Conservation (phyloP, 2,888 invertebrate species). For the Orthosia gothica region DNA sequence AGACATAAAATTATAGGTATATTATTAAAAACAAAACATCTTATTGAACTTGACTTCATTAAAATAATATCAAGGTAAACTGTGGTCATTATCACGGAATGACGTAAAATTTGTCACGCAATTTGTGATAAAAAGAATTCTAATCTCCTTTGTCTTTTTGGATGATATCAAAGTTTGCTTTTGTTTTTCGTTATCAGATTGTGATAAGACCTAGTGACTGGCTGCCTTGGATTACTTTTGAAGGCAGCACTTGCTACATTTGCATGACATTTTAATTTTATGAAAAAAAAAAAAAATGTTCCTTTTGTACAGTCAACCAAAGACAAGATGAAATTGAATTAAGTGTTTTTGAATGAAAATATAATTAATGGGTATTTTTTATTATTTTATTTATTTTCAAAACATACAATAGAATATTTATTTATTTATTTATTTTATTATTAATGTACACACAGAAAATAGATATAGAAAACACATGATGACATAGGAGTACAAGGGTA, state of each 20-base stretch:
- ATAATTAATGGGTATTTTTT: background rate
- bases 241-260: background rate
- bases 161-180: conserved; percentile 68
- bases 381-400: background rate
- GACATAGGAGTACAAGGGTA: no score
- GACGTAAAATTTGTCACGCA: conserved; percentile 72
- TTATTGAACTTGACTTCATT: conserved; percentile 80
- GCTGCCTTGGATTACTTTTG: conserved; percentile 33
- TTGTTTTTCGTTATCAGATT: conserved; percentile 55
- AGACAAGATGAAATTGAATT: background rate
- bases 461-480: no score
- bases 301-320: background rate
- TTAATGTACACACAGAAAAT: no score
- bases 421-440: no score
- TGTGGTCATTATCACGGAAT: conserved; percentile 77
- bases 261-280: background rate
- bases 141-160: conserved; percentile 75
- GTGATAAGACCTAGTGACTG: conserved; percentile 41
- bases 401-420: conserved; percentile 3
- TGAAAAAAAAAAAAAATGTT: background rate
- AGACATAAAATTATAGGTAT: conserved; percentile 3
- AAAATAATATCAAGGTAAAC: conserved; percentile 71
- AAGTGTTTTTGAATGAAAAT: background rate
- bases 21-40: conserved; percentile 39
- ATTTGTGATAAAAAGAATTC: conserved; percentile 76